Evolutionary conservation across 2,888 invertebrate genomes (phyloP).

Genomic region (Hypselothyrea guttata): DNA sequence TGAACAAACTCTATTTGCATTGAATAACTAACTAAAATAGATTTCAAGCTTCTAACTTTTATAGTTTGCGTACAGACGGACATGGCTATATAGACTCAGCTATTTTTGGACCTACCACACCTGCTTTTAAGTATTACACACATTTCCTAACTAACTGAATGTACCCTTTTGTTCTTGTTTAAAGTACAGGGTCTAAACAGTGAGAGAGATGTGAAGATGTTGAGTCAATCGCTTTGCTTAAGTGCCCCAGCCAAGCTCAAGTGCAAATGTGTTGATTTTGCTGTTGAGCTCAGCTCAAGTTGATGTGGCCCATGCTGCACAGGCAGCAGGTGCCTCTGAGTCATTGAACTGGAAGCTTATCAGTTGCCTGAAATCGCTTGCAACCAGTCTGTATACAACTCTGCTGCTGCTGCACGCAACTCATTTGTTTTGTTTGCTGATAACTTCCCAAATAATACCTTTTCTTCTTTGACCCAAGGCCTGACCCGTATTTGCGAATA

Average conservation of each 20-base stretch:
- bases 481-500: constrained; percentile 7
- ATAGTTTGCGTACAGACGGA: no score
- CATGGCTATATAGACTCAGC: no score
- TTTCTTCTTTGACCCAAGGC: constrained; percentile 21
- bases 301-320: constrained; percentile 44
- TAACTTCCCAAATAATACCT: constrained; percentile 26
- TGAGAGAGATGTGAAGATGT: no score
- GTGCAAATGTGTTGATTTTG: constrained; percentile 67
- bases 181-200: no score
- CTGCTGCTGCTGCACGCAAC: constrained; percentile 52
- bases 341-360: constrained; percentile 70
- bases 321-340: constrained; percentile 28
- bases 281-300: constrained; percentile 41
- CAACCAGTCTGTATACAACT: constrained; percentile 9
- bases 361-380: constrained; percentile 43
- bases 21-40: no score
- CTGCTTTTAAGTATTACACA: no score
- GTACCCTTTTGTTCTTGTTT: no score
- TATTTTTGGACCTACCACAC: no score
- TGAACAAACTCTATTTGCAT: no score
- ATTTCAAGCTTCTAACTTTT: no score
- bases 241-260: constrained; percentile 51
- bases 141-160: no score
- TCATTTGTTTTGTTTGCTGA: constrained; percentile 66
- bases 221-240: constrained; percentile 36